A percentile compares a stretch with the other conserved stretches of the same genome.
Evolutionary conservation across 2,888 invertebrate species (phyloP).

Genomic region (Papilio gigon): DNA sequence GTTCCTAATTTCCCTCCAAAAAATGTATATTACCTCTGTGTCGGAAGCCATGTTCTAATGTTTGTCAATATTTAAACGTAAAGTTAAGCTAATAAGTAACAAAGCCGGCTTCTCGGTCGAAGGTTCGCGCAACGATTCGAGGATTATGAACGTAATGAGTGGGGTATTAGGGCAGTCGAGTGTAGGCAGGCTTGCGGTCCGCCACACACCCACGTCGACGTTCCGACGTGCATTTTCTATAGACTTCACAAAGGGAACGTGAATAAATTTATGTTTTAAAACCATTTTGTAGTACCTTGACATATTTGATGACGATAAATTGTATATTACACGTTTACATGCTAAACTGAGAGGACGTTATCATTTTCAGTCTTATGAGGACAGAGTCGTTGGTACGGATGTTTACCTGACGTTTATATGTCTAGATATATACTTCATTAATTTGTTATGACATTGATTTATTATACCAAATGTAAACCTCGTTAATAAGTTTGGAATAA

Average conservation of each 20-base stretch:
- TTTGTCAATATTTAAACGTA: conserved; percentile 31
- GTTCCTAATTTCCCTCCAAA: background rate
- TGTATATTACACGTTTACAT: conserved; percentile 4
- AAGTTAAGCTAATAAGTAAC: conserved; percentile 32
- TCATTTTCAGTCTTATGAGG: background rate
- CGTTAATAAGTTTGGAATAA: too few species aligned
- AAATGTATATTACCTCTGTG: too few species aligned
- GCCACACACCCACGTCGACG: conserved; percentile 63
- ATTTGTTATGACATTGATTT: too few species aligned
- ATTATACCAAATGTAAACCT: too few species aligned
- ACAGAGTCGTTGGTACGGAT: background rate
- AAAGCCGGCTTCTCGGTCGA: conserved; percentile 27
- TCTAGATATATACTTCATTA: background rate
- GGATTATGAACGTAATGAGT: conserved; percentile 63
- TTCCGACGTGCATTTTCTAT: conserved; percentile 34
- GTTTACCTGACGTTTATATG: background rate
- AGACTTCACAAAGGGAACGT: conserved; percentile 12
- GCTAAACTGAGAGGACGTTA: background rate
- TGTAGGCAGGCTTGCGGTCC: conserved; percentile 68
- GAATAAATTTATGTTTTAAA: conserved; percentile 26
- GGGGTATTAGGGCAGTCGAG: conserved; percentile 73
- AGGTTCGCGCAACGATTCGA: conserved; percentile 50
- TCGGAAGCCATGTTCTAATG: conserved; percentile 7
- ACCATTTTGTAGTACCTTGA: conserved; percentile 26
- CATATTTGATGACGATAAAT: conserved; percentile 22